These are phyloP conservation scores for Cyanocitta stelleri DNA, from an alignment of 2,113 vertebrate genomes.

Conservation along the genomic window DNA sequence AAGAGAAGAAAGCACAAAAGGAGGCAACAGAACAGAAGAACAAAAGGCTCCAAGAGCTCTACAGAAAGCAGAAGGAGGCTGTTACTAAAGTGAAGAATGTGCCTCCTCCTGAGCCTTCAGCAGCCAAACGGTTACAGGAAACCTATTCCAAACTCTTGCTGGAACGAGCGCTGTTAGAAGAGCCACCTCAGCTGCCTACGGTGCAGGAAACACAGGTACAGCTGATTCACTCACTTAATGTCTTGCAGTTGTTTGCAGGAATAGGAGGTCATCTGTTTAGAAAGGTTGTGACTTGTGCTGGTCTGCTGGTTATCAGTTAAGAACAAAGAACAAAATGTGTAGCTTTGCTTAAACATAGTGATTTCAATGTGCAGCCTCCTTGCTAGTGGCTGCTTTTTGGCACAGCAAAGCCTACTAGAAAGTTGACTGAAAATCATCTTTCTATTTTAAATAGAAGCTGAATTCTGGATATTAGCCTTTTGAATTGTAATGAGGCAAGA, in stretches of 20 bases:
- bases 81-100: slow-evolving; percentile 62
- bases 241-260: not conserved
- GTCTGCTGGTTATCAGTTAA: not conserved
- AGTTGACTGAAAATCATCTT: not conserved
- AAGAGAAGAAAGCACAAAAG: slow-evolving; percentile 85
- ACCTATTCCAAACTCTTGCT: slow-evolving; percentile 85
- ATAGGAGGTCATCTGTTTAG: not conserved
- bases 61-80: slow-evolving; percentile 85
- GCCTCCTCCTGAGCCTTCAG: slow-evolving; percentile 59
- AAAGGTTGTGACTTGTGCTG: not conserved
- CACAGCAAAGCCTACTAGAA: not conserved
- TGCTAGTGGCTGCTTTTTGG: not conserved
- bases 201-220: slow-evolving; percentile 71
- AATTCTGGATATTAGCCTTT: not conserved
- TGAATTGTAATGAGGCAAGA: not conserved
- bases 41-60: slow-evolving; percentile 92
- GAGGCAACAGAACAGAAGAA: slow-evolving; percentile 84
- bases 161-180: slow-evolving; percentile 74
- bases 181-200: slow-evolving; percentile 41
- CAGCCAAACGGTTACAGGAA: slow-evolving; percentile 73
- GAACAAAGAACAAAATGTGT: not conserved
- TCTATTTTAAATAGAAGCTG: not conserved
- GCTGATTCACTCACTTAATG: not conserved
- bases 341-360: not conserved
- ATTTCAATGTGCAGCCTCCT: not conserved